Evolutionary conservation across 1,140 invertebrate species (phyloP), one percentile per base, ranked within the genome.

Genomic region (Solenopsis fugax): DNA sequence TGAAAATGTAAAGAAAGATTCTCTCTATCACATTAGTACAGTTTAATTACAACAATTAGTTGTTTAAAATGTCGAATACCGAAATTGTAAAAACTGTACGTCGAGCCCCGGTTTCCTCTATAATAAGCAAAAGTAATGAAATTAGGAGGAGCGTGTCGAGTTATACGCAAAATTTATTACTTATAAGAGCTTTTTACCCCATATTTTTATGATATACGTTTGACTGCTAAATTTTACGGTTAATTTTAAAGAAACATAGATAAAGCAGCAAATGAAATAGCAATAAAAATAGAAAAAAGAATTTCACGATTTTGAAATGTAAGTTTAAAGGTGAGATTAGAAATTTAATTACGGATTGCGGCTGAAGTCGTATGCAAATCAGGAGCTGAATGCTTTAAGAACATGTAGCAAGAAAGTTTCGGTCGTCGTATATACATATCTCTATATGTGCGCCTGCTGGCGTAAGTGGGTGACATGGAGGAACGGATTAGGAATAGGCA

Each of bases 401-500:
- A 71, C 5, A 72, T 21, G 12, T 58, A 50, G 21, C 37, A 65
- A 87, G 21, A 60, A 69, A 71, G 6, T 60, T 58, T 34, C 69
- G 41, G 24, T 62, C 48, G 58, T 6, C 71, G 13, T 85, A 29
- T 85, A 58, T 62, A 21, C 75, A 21, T 85, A 56, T 65, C 50
- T 54, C 58, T 54, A n/a, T 18, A 10, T 82, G 10, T 50, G 56
- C 45, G 58, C 21, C 82, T 64, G 56, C 29, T 56, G 72, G 52
- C 21, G 45, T 41, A 48, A 45, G 48, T 48, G 82, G 50, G 0
- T 67, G 52, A 16, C 34, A 29, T 52, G 34, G 16, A 48, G 69
- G 56, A 41, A 37, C 18, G 37, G 75, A 37, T 82, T 73, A 62
- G 24, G 54, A 21, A 62, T 75, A 87, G 56, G 41, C 21, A 71